Base-by-base conservation (phyloP, 1,140 invertebrate species). In the Geopemphigus sp. region DNA sequence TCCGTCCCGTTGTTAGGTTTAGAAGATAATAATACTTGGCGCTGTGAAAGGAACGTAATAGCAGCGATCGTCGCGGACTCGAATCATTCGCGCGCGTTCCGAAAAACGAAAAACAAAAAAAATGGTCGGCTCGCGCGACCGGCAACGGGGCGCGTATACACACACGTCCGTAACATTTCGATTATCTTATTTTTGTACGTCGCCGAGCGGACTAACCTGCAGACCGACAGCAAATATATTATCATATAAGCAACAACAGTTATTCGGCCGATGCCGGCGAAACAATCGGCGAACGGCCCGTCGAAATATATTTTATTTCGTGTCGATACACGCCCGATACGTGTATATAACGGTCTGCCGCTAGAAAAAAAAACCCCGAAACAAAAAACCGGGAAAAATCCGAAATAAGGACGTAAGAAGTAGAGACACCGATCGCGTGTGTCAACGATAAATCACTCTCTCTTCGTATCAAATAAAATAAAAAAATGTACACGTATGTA, bases 371-470 rank as follows among this genome's bases (percentile, higher is more conserved):
- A 39, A 39, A 39, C n/a, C n/a, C n/a, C n/a, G n/a, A 74, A 72
- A 54, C 10, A n/a, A 56, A 57, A 66, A 45, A 19, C 32, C 3
- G 26, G 53, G 26, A 74, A 57, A 45, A 22, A 68, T 50, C 64
- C 64, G 47, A 66, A 22, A 68, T 17, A 47, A 39, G 61, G 12
- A 64, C 64, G 15, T 47, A 29, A 68, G n/a, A 57, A 74, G 29
- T 59, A 74, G 54, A 74, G 72, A 74, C 29, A 29, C 26, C 39
- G 54, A 39, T 54, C 53, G 54, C 29, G 19, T 22, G 50, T 39
- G n/a, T n/a, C n/a, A n/a, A n/a, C 72, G 12, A 57, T 57, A 74
- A 74, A 74, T 74, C 72, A 74, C 54, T 74, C 53, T 74, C 72
- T 59, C 29, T 22, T 26, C n/a, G 72, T 45, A 17, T 56, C 32